A percentile compares a stretch with the other conserved stretches of the same genome.
Evolutionary conservation across 2,888 invertebrate species (phyloP).

Genomic region (Trissoscelio sp.): DNA sequence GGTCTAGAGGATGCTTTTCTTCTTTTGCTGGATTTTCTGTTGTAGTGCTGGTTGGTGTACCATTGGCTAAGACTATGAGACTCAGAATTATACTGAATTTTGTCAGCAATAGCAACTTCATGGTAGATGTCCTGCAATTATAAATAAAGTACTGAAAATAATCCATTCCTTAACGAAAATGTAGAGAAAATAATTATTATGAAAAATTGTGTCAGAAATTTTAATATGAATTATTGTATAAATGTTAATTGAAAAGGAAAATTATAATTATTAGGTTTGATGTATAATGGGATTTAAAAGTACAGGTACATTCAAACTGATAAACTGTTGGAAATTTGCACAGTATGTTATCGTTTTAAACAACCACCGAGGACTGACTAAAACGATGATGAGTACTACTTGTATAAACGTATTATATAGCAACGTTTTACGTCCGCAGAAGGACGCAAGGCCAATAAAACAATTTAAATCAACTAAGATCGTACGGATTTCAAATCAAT

Average conservation of each 20-base stretch:
- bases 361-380: constrained; percentile 49
- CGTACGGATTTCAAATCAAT: constrained; percentile 48
- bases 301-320: not conserved
- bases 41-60: constrained; percentile 2
- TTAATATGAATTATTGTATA: no score
- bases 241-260: no score
- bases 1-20: constrained; percentile 26
- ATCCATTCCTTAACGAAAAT: no score
- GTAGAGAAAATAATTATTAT: no score
- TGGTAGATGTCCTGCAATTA: not conserved
- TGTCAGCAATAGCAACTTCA: constrained; percentile 14
- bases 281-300: no score
- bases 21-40: not conserved
- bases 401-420: constrained; percentile 54
- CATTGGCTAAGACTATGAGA: not conserved
- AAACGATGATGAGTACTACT: constrained; percentile 42
- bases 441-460: constrained; percentile 63
- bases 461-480: constrained; percentile 60
- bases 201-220: no score
- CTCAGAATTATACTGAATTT: not conserved
- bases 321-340: not conserved
- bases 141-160: no score
- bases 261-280: no score
- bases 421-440: constrained; percentile 45
- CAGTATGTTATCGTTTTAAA: constrained; percentile 33